These are phyloP conservation scores for Pyrrhosoma nymphula DNA, from an alignment of 2,888 invertebrate genomes.

Conservation along the genomic window DNA sequence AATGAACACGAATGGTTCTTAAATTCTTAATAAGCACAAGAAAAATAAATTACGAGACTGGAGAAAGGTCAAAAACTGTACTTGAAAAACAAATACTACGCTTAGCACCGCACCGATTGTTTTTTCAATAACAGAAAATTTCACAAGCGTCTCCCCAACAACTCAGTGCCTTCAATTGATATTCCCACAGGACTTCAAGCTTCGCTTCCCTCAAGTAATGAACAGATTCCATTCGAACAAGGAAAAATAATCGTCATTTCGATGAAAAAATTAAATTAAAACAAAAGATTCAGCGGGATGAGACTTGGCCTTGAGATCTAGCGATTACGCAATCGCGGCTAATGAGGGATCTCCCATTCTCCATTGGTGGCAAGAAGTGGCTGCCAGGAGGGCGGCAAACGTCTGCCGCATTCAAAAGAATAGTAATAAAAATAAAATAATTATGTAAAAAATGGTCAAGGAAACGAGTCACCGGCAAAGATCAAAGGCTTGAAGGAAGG, in stretches of 20 bases:
- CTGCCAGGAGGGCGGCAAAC: not conserved
- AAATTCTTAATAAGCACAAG: too few species aligned
- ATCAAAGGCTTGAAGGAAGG: conserved; percentile 34
- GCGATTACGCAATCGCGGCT: conserved; percentile 53
- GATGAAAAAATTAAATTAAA: not conserved
- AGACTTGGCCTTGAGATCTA: conserved; percentile 42
- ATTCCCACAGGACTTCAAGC: not conserved
- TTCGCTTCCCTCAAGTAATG: not conserved
- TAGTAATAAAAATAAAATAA: too few species aligned
- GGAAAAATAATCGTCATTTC: not conserved
- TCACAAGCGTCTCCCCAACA: too few species aligned
- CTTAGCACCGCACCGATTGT: not conserved
- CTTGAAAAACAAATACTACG: not conserved
- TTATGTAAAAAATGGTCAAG: not conserved
- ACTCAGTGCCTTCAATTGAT: not conserved
- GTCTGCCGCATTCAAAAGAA: not conserved
- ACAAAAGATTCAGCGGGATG: too few species aligned
- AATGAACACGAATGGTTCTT: too few species aligned
- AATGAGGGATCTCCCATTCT: conserved; percentile 18
- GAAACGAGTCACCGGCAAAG: conserved; percentile 30
- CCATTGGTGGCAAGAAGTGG: conserved; percentile 39
- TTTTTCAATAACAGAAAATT: not conserved
- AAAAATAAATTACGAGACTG: too few species aligned
- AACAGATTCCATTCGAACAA: not conserved
- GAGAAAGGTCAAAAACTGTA: not conserved